Conservation (phyloP, 2,113 vertebrate species). For the Tapirus terrestris region DNA sequence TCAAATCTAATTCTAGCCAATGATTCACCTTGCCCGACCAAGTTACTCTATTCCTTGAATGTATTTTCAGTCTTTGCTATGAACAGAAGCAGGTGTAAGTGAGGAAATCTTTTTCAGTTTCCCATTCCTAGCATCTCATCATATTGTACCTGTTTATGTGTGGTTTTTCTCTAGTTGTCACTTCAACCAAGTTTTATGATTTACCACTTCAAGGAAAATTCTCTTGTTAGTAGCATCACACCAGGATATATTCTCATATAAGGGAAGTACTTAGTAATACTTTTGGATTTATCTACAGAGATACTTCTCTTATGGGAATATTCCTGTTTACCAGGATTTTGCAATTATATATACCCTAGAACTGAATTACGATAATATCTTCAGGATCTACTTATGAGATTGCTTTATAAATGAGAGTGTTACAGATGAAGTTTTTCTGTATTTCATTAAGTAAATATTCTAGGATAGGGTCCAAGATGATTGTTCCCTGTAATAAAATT, state of each 20-base stretch:
- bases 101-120: background rate
- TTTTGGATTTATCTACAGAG: background rate
- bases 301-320: conserved; percentile 12
- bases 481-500: background rate
- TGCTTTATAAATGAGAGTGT: conserved; percentile 44
- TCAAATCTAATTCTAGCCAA: background rate
- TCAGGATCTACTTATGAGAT: background rate
- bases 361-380: conserved; percentile 32
- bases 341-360: background rate
- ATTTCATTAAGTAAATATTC: conserved; percentile 50
- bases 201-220: background rate
- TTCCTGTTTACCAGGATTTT: background rate
- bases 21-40: background rate
- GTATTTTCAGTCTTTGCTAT: background rate
- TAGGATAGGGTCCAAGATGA: background rate
- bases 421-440: background rate
- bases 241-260: background rate
- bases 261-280: background rate
- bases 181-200: background rate
- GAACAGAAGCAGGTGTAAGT: background rate
- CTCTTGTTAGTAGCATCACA: background rate
- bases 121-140: background rate
- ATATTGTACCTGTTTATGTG: background rate
- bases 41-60: background rate
- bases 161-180: background rate